phyloP scores from a whole-genome alignment of 1,140 invertebrate genomes.

The Brachionus rubens region DNA sequence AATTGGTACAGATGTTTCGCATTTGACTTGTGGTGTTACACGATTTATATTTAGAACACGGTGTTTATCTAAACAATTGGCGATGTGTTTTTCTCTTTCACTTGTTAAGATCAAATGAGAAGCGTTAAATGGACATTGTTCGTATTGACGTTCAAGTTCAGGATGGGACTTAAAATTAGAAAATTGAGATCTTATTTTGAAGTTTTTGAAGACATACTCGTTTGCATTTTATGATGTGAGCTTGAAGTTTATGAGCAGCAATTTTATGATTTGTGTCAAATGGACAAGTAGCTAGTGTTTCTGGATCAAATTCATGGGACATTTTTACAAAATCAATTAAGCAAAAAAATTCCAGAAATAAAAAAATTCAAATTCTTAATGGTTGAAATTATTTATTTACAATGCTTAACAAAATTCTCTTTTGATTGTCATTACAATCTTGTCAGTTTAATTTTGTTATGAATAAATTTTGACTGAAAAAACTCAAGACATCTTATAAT shows the following conservation, averaged over 20 bases:
- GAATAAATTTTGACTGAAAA: too few relatives aligned
- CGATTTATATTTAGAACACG: background rate
- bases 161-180: background rate
- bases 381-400: too few relatives aligned
- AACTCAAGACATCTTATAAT: too few relatives aligned
- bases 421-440: too few relatives aligned
- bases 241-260: background rate
- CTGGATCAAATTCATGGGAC: background rate
- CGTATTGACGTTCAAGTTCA: background rate
- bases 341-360: too few relatives aligned
- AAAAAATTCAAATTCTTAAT: too few relatives aligned
- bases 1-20: background rate
- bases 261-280: slow-evolving; percentile 22
- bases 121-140: slow-evolving; percentile 14
- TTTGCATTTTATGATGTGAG: slow-evolving; percentile 24
- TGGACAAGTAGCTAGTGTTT: background rate
- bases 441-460: too few relatives aligned
- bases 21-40: background rate
- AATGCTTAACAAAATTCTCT: too few relatives aligned
- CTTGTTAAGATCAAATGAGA: background rate
- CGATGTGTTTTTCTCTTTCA: slow-evolving; percentile 21
- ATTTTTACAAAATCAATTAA: background rate
- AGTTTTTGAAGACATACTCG: background rate
- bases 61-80: slow-evolving; percentile 16
- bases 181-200: background rate